Base-by-base conservation (phyloP, 2,888 invertebrate species). In the Disparrhopalites patrizii region DNA sequence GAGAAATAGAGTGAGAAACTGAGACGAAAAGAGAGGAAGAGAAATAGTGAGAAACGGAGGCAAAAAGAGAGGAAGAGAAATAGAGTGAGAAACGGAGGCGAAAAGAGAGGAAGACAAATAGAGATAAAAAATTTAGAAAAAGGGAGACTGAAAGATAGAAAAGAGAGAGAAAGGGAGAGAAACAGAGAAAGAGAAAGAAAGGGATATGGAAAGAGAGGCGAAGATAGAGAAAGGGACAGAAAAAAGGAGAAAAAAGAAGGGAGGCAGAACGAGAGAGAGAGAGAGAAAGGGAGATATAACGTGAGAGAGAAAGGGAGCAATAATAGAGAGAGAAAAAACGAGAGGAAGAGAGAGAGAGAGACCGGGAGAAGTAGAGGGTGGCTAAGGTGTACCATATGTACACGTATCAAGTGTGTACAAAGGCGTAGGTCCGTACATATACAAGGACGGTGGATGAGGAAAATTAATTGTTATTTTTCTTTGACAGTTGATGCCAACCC, bases 401-500 rank as follows among this genome's bases (percentile, higher is more conserved):
- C 7, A 15, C 8, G 15, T 36, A 36, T 10, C 8, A 36, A 7
- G 36, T 7, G 15, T 10, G 15, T 7, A 15, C 7, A 36, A 36
- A 36, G 36, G 36, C 20, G 47, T 23, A 47, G 25, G 23, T 23
- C 20, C 23, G 47, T 47, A 25, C 23, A 47, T 20, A 47, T 20
- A 47, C 25, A 25, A 47, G 47, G 23, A 47, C 20, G 47, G 25
- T 20, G 47, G 20, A 47, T 20, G 67, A 55, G 60, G 67, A 67
- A 67, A 67, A 67, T 67, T 67, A 67, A 67, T 67, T 67, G 66
- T 63, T 67, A 51, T 67, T 63, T 67, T 67, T 63, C 58, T 58
- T 63, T 67, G 67, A 58, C 67, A 67, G 63, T 63, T 62, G 51
- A 62, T 67, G 62, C 66, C 67, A 52, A 51, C 67, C 67, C 33